Percentiles rank a stretch among this genome's conserved stretches.
phyloP scores from a whole-genome alignment of 1,140 invertebrate genomes.

The Bombus pascuorum region DNA sequence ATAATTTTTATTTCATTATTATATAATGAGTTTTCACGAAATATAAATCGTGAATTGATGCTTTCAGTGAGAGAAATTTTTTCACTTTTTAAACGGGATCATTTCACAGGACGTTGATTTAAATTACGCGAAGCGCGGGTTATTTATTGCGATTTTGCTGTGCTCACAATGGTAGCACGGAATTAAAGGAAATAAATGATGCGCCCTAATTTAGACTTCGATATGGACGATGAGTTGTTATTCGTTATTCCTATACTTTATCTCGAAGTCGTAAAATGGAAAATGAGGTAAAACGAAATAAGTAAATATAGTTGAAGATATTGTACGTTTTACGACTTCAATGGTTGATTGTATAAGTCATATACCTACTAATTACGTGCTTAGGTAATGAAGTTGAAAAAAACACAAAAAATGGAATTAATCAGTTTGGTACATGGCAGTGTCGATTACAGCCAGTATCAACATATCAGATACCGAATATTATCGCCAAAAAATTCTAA shows the following conservation, averaged over 20 bases:
- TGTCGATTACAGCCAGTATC: not conserved
- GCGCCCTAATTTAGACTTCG: conserved; percentile 5
- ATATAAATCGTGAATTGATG: not conserved
- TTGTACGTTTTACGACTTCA: not conserved
- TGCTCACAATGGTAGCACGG: not conserved
- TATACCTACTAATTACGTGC: not conserved
- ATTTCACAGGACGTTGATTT: not conserved
- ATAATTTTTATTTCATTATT: not conserved
- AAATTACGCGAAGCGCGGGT: not conserved
- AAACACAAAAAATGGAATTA: no score
- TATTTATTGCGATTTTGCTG: not conserved
- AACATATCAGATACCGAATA: not conserved
- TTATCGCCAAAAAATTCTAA: not conserved
- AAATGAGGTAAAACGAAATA: not conserved
- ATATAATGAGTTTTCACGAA: not conserved
- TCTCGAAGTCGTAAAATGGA: not conserved
- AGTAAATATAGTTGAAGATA: not conserved
- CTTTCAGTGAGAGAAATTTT: not conserved
- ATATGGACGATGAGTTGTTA: not conserved
- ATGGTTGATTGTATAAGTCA: not conserved
- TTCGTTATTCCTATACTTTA: not conserved
- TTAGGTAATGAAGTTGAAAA: not conserved
- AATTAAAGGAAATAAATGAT: not conserved
- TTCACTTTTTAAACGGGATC: not conserved
- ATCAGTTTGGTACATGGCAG: not conserved